Conservation (phyloP, 1,140 invertebrate species). For the Planococcus citri region DNA sequence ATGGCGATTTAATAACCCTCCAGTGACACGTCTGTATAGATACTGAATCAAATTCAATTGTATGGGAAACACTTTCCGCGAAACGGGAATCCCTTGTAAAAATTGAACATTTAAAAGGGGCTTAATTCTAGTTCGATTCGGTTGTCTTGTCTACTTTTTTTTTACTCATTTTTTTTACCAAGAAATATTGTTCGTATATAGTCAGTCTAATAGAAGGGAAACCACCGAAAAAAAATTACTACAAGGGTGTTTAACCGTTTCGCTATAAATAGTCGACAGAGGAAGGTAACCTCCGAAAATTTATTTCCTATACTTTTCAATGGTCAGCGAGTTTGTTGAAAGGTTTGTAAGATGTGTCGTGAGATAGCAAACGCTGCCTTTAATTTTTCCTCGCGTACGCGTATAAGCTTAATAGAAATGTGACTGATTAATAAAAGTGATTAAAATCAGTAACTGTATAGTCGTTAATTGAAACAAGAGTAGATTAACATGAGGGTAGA, state of each 20-base stretch:
- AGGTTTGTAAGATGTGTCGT: background rate
- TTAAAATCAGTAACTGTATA: background rate
- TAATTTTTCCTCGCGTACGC: background rate
- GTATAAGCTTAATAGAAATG: background rate
- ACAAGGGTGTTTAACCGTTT: background rate
- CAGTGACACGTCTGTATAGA: background rate
- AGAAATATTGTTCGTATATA: too few species aligned
- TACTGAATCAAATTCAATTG: too few species aligned
- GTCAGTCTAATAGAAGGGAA: too few species aligned
- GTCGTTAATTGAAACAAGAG: background rate
- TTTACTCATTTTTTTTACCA: too few species aligned
- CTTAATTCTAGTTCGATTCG: background rate
- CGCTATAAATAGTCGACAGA: too few species aligned
- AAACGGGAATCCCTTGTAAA: background rate
- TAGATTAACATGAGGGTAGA: background rate
- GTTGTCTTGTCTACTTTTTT: background rate
- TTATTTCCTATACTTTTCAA: background rate
- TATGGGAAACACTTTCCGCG: background rate
- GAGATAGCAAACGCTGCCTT: background rate
- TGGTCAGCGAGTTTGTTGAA: background rate
- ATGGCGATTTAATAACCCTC: background rate
- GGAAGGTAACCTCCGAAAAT: background rate
- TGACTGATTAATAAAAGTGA: background rate
- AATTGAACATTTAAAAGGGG: background rate
- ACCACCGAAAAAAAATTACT: background rate